Base-by-base conservation (phyloP, 2,797 vertebrate genomes). In the Gymnoscopelus braueri region DNA sequence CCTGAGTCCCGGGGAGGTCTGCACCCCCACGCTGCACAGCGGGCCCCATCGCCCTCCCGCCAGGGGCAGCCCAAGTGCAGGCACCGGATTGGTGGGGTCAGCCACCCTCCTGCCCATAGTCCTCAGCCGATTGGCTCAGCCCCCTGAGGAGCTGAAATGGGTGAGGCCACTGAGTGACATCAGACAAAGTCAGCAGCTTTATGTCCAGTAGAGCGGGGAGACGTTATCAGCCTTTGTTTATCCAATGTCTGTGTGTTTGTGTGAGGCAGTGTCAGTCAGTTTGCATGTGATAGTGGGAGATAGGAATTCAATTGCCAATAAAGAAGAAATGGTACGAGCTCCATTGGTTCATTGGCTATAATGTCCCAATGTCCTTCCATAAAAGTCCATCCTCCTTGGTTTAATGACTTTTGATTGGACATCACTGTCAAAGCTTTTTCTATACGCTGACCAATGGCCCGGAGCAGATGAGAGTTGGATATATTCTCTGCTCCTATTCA, bases 1-100 rank as follows among this genome's bases (percentile, higher is more conserved):
- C 85, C 95, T 95, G 87, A 98, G 95, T 88, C 96, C 96, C 0
- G 98, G 97, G 81, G 97, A 98, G 5, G 97, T 99, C 88, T 99
- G 97, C 85, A 98, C 96, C 5, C 96, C 97, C 14, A 98, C 94
- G 60, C 93, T 97, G 90, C 91, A 95, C 84, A 95, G 81, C 0
- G 90, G 91, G 47, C 91, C 94, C 94, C 94, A 95, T 95, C 89
- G 85, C 68, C 89, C 93, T 68, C 88, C 91, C 2, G 91, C 89
- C 71, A 94, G 84, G 71, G 94, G 92, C 74, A 93, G 79, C 73
- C 93, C 94, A 75, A 95, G 88, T 3, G 91, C 91, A 77, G 94
- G 94, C 88, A 94, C 93, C 0, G 93, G 91, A 92, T 95, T 93
- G 71, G 93, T 90, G 69, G 89, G 87, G 72, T 94, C 92, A 65